Evolutionary conservation across 1,140 invertebrate species (phyloP).

Genomic region (Matsumurasca onukii): DNA sequence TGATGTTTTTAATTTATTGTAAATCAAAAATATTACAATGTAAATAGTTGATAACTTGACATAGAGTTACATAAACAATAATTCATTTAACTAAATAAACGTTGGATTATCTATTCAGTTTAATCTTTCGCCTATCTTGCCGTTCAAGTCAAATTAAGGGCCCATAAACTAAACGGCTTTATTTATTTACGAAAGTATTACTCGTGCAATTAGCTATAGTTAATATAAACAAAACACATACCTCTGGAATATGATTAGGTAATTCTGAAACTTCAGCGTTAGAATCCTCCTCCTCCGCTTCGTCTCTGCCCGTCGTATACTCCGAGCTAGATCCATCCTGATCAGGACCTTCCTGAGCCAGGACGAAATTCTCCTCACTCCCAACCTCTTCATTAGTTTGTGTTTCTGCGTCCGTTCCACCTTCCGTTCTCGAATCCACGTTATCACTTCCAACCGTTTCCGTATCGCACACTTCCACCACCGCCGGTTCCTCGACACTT

Average conservation of each 20-base stretch:
- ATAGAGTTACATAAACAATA: too few relatives aligned
- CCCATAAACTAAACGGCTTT: too few relatives aligned
- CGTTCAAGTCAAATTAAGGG: too few relatives aligned
- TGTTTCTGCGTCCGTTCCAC: not conserved
- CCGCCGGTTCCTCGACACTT: constrained; percentile 31
- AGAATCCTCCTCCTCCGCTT: not conserved
- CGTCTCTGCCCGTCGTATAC: not conserved
- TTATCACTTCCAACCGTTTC: not conserved
- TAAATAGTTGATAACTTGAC: too few relatives aligned
- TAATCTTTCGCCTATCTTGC: too few relatives aligned
- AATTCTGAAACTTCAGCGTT: not conserved
- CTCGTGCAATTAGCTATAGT: too few relatives aligned
- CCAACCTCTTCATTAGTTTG: not conserved
- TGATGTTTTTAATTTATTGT: too few relatives aligned
- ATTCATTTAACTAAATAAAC: too few relatives aligned
- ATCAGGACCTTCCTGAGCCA: constrained; percentile 5
- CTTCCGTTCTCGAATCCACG: constrained; percentile 7
- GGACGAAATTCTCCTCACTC: constrained; percentile 9
- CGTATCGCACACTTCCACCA: constrained; percentile 36
- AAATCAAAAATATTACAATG: too few relatives aligned
- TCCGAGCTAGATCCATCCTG: not conserved
- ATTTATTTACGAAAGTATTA: too few relatives aligned
- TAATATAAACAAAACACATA: too few relatives aligned
- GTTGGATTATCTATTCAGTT: too few relatives aligned
- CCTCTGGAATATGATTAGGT: not conserved